Base-by-base conservation (phyloP, 2,797 vertebrate genomes). In the Vespertilio murinus region DNA sequence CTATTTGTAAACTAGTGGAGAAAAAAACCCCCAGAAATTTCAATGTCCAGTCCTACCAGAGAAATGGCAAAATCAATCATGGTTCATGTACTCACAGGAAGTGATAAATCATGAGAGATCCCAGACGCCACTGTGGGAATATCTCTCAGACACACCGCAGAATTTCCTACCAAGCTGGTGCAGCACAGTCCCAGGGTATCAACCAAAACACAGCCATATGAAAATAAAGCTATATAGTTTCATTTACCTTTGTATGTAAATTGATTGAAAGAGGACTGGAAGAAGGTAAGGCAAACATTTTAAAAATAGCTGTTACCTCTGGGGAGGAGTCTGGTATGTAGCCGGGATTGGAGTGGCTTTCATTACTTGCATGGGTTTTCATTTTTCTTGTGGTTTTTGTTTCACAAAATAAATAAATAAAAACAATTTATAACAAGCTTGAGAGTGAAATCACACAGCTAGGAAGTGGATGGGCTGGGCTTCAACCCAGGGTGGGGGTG, bases 391-490 rank as follows among this genome's bases (percentile, higher is more conserved):
- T 25, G 25, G 6, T 75, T 92, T 75, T 82, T 85, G 33, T 77
- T 94, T 84, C 73, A 65, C 3, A 52, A 80, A 88, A 85, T 81
- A 64, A 81, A 88, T 30, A 61, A 54, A 73, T n/a, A 84, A 77
- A 23, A 20, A 14, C 33, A 40, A 47, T 23, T 45, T 83, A 42
- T 11, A 22, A 70, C 52, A 70, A 52, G 22, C 52, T 49, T 22
- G 22, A n/a, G 25, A 16, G 69, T 84, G 42, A 71, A 61, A 35
- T n/a, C 42, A 69, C 70, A 45, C 12, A 49, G 12, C 20, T 83
- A 40, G 7, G 30, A 87, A 54, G 5, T 42, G 5, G 23, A 45
- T 70, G 14, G n/a, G 9, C 71, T 23, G 38, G 23, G 16, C 52
- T 52, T 64, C 42, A 33, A 20, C 28, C 23, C 49, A 38, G 18